These are phyloP conservation scores for Amphiprion percula DNA, from an alignment of 2,113 vertebrate species.

Conservation along the genomic window DNA sequence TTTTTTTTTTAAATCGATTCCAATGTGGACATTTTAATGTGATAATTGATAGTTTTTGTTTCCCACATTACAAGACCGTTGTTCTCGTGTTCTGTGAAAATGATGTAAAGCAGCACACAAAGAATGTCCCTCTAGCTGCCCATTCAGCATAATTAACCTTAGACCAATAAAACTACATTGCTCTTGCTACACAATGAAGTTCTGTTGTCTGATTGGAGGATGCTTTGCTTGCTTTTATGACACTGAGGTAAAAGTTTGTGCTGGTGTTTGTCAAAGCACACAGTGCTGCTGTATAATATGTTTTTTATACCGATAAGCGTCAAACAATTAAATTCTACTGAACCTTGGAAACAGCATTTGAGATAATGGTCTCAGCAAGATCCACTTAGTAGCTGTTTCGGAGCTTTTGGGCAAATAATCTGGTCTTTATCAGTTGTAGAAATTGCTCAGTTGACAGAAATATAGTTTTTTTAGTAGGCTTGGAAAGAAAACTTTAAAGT, in stretches of 20 bases:
- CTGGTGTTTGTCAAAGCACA: too few species aligned
- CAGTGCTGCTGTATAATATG: neutral
- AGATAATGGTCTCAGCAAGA: neutral
- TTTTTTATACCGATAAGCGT: neutral
- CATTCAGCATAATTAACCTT: constrained; percentile 72
- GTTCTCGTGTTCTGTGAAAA: constrained; percentile 66
- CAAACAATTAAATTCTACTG: neutral
- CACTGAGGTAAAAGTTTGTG: neutral
- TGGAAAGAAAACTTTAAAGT: too few species aligned
- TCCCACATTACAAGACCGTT: constrained; percentile 48
- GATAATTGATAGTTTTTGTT: constrained; percentile 40
- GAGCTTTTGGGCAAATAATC: too few species aligned
- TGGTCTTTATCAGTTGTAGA: too few species aligned
- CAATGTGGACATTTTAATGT: constrained; percentile 68
- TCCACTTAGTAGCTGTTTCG: too few species aligned
- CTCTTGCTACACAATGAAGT: constrained; percentile 57
- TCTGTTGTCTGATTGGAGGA: constrained; percentile 42
- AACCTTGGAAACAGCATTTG: neutral
- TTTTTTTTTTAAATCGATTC: constrained; percentile 57
- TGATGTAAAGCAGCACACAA: constrained; percentile 64
- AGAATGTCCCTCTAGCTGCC: constrained; percentile 71
- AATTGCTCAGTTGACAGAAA: too few species aligned
- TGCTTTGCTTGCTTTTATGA: neutral
- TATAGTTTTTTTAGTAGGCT: too few species aligned
- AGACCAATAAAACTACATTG: constrained; percentile 81